Evolutionary conservation across 23 tunicate genomes (phyloP).

Genomic region (Aplidium turbinatum): DNA sequence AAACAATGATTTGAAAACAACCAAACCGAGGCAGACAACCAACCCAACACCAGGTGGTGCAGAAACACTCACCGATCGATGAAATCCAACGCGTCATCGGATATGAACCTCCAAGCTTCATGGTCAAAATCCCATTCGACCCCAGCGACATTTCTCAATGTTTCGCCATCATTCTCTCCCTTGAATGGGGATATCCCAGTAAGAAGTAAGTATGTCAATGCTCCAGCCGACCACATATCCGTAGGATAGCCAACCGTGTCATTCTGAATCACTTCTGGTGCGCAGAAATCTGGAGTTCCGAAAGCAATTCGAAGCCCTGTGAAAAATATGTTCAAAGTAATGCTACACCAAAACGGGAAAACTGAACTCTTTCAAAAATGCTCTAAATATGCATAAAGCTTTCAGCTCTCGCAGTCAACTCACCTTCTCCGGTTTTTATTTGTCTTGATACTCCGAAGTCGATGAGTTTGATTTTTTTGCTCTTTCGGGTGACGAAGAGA

Average conservation of each 20-base stretch:
- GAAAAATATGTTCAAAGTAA: not conserved
- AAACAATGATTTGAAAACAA: not conserved
- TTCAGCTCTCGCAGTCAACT: too few species aligned
- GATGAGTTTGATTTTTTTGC: conserved; percentile 84
- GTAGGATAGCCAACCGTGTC: conserved; percentile 82
- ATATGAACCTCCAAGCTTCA: conserved; percentile 61
- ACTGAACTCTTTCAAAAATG: too few species aligned
- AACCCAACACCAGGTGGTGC: too few species aligned
- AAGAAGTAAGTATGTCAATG: conserved; percentile 59
- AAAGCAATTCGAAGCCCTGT: conserved; percentile 77
- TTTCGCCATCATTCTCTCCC: conserved; percentile 78
- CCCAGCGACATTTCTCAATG: conserved; percentile 61
- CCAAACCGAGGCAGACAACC: too few species aligned
- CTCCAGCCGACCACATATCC: conserved; percentile 98
- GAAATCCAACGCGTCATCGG: conserved; percentile 92
- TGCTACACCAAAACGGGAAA: not conserved
- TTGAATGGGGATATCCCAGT: conserved; percentile 88
- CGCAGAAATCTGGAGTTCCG: conserved; percentile 90
- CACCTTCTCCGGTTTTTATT: conserved; percentile 92
- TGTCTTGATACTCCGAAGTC: conserved; percentile 85
- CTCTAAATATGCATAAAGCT: too few species aligned
- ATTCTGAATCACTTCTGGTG: conserved; percentile 91
- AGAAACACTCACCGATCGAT: conserved; percentile 81
- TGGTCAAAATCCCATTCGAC: conserved; percentile 81
- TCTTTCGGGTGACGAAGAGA: conserved; percentile 71